phyloP scores from a whole-genome alignment of 1,140 invertebrate genomes.

The Lucilia cuprina region DNA sequence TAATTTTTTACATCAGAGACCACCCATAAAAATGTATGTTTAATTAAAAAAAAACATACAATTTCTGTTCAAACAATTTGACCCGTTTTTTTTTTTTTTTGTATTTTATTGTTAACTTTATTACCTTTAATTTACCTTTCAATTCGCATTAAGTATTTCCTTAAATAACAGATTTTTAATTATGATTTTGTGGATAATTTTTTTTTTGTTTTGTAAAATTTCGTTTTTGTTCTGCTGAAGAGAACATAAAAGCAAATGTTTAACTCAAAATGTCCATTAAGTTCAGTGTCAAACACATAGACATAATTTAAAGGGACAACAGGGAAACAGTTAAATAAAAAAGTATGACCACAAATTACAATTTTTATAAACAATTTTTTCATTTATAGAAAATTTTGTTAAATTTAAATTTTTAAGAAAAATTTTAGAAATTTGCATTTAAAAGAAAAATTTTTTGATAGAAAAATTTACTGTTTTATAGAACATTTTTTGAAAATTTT shows the following conservation, averaged over 20 bases:
- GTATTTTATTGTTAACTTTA: not conserved
- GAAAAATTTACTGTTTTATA: too few species aligned
- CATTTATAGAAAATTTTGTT: too few species aligned
- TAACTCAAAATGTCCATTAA: constrained; percentile 15
- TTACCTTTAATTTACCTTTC: constrained; percentile 11
- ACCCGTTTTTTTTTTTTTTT: not conserved
- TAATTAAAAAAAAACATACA: not conserved
- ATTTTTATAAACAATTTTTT: too few species aligned
- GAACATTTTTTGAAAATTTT: too few species aligned
- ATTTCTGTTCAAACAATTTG: not conserved
- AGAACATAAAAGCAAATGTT: not conserved
- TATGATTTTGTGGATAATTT: not conserved
- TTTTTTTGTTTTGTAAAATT: not conserved
- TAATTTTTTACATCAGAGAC: too few species aligned
- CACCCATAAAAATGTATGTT: not conserved
- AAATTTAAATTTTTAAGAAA: too few species aligned
- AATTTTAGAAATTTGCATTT: too few species aligned
- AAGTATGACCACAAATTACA: not conserved
- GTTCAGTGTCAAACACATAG: constrained; percentile 9
- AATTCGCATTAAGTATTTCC: not conserved
- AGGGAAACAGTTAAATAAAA: not conserved
- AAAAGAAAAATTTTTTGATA: too few species aligned
- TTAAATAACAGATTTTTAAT: not conserved
- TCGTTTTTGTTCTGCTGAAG: not conserved
- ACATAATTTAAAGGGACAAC: constrained; percentile 1